These are phyloP conservation scores for Epistrophe grossulariae DNA, from an alignment of 2,888 invertebrate species.

Conservation along the genomic window DNA sequence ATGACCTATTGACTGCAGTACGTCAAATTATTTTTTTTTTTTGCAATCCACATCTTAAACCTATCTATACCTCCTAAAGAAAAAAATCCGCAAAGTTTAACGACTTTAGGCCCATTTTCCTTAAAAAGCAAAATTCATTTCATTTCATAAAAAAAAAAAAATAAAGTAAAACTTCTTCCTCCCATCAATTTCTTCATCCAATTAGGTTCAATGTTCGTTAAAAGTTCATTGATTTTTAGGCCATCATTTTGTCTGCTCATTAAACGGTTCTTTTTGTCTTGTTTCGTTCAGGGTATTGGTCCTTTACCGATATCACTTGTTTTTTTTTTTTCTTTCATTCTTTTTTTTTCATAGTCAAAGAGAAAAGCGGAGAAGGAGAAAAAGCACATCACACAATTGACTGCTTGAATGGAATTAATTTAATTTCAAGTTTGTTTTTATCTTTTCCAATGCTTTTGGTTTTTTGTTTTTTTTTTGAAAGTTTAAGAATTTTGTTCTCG, in stretches of 20 bases:
- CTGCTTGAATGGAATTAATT: slow-evolving; percentile 69
- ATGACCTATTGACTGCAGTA: too few species aligned
- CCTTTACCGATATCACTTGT: not conserved
- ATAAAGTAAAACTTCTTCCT: slow-evolving; percentile 1
- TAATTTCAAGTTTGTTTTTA: slow-evolving; percentile 60
- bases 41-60: too few species aligned
- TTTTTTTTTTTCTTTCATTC: too few species aligned
- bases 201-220: slow-evolving; percentile 40
- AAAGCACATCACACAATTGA: slow-evolving; percentile 46
- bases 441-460: not conserved
- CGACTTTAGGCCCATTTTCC: not conserved
- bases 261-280: slow-evolving; percentile 20
- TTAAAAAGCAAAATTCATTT: slow-evolving; percentile 7
- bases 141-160: too few species aligned
- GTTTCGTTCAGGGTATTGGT: not conserved
- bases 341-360: not conserved
- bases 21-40: too few species aligned
- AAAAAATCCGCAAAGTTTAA: not conserved
- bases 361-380: not conserved
- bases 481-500: slow-evolving; percentile 30
- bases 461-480: slow-evolving; percentile 29
- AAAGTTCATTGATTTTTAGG: slow-evolving; percentile 52
- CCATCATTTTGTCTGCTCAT: slow-evolving; percentile 54
- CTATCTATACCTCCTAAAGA: not conserved
- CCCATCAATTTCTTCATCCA: slow-evolving; percentile 24